phyloP scores from a whole-genome alignment of 2,113 vertebrate genomes.

The Procavia capensis region DNA sequence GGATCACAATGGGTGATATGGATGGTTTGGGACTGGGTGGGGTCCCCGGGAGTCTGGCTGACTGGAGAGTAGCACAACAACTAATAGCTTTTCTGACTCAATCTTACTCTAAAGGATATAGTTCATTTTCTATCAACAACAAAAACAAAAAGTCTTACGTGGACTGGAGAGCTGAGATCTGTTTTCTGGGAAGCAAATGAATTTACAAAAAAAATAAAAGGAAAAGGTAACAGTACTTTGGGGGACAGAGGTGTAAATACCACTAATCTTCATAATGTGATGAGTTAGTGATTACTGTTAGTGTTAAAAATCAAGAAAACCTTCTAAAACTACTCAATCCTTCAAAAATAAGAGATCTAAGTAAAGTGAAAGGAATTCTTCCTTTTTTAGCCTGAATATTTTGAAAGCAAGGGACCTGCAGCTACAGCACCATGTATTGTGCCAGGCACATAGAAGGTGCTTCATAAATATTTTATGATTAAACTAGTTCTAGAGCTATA shows the following conservation, averaged over 20 bases:
- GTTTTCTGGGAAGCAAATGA: neutral
- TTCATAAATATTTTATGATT: conserved; percentile 6
- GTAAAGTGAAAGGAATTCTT: conserved; percentile 33
- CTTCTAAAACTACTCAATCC: neutral
- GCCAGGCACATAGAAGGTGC: neutral
- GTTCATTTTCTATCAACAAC: conserved; percentile 8
- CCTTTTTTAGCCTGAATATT: neutral
- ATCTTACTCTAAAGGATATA: neutral
- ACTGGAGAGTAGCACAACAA: neutral
- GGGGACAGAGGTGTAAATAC: neutral
- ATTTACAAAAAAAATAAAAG: conserved; percentile 36
- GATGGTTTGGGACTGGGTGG: neutral
- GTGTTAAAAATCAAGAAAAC: neutral
- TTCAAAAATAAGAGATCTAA: conserved; percentile 29
- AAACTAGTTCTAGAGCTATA: neutral
- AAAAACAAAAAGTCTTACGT: neutral
- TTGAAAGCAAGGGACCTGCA: neutral
- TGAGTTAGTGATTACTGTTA: neutral
- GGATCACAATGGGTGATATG: neutral
- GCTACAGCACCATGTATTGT: neutral
- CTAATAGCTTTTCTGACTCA: neutral
- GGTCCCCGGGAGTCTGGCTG: neutral
- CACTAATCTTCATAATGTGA: neutral
- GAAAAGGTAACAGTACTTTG: neutral
- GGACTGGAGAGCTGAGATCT: neutral